Conservation (phyloP, 2,113 vertebrate species). For the Orthochromis indermauri region DNA sequence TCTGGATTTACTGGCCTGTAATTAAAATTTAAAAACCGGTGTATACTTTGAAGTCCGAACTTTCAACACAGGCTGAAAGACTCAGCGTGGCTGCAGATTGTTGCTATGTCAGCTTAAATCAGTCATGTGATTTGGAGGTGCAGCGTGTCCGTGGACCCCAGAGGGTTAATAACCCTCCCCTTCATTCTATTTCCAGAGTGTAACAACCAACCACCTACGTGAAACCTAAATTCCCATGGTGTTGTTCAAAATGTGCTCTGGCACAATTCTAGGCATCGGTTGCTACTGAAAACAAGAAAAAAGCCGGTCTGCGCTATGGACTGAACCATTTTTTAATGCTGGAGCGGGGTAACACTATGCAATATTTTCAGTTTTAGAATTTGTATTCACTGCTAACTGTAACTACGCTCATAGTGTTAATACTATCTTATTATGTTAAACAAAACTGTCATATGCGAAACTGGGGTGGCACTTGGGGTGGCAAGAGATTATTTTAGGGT, state of each 20-base stretch:
- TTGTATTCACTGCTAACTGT: neutral
- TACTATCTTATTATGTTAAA: no score
- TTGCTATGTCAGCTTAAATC: neutral
- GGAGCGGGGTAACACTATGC: neutral
- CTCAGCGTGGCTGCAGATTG: neutral
- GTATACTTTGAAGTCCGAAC: neutral
- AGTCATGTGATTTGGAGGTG: neutral
- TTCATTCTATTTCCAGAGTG: neutral
- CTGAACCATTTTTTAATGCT: neutral
- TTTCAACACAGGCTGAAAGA: neutral
- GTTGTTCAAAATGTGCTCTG: neutral
- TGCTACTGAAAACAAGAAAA: neutral
- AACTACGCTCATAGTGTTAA: accelerated
- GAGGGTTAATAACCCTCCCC: neutral
- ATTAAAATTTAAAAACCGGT: neutral
- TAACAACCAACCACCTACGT: accelerated
- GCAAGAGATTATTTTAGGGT: neutral
- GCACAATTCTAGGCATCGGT: neutral
- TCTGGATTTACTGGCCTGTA: neutral
- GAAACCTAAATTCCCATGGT: neutral
- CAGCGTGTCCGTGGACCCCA: neutral
- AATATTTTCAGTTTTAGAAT: neutral
- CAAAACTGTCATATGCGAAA: no score
- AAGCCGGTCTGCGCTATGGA: accelerated
- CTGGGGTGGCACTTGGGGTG: no score